Base-by-base conservation (phyloP, 2,888 invertebrate genomes). In the Nymphalis polychloros region DNA sequence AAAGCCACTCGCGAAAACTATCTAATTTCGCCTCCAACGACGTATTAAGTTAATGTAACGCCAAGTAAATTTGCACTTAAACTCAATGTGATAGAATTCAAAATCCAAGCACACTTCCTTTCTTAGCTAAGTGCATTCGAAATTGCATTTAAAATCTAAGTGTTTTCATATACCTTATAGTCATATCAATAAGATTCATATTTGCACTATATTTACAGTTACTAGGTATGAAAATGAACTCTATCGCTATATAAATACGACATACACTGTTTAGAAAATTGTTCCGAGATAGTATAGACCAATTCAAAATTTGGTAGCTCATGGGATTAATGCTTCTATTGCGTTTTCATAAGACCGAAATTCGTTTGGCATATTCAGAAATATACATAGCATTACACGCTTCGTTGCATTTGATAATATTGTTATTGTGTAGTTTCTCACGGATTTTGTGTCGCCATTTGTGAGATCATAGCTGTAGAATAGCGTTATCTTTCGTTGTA, bases 361-460 rank as follows among this genome's bases (percentile, higher is more conserved):
- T 67, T 67, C 13, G 49, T n/a, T 46, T 63, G 55, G 31, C 10
- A n/a, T 10, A 17, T 8, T 6, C 41, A 19, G 57, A 41, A 57
- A 57, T 57, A 57, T 41, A 35, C 63, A 76, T 69, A 73, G 74
- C 71, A 75, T 78, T 82, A 80, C 76, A 75, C 76, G 79, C 73
- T 77, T 73, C 68, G 75, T 48, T 76, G 76, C 75, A 82, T 78
- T 79, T 67, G 76, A 83, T 83, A 85, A 84, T 57, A 57, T 57
- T 81, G 80, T 83, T 83, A 82, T 83, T 81, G 77, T 81, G 77
- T 79, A 79, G 81, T 83, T 81, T 78, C 77, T 77, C 78, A 73
- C 78, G 81, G 84, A 84, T 85, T 85, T 57, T 57, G 57, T 57
- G 57, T 57, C 57, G 57, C 35, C 57, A 57, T 57, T 81, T 72